These are phyloP conservation scores for Conus ventricosus DNA, from an alignment of 1,140 invertebrate species.

Conservation along the genomic window DNA sequence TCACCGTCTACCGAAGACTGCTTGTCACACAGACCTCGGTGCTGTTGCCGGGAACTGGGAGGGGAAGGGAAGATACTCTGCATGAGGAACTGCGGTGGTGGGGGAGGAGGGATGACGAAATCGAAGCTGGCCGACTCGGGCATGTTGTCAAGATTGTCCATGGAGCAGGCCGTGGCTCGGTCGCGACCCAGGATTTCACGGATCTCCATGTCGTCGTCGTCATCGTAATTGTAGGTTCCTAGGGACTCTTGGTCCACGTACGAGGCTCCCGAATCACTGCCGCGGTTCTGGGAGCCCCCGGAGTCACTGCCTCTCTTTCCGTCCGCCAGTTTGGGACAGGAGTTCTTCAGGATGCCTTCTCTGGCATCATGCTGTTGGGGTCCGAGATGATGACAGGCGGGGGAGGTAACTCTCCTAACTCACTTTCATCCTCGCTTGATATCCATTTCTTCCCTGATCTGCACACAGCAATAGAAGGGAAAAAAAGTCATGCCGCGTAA, in stretches of 20 bases:
- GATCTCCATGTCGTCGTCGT: constrained; percentile 67
- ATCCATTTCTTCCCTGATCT: constrained; percentile 51
- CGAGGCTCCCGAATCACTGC: constrained; percentile 49
- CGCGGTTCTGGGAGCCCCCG: constrained; percentile 28
- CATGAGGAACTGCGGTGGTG: constrained; percentile 52
- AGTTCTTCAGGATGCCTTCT: constrained; percentile 67
- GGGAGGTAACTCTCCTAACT: constrained; percentile 66
- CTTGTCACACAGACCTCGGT: constrained; percentile 32
- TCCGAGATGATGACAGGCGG: constrained; percentile 68
- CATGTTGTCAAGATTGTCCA: constrained; percentile 66
- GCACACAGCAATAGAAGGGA: neutral
- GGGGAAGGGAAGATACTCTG: constrained; percentile 51
- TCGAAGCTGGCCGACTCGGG: constrained; percentile 69
- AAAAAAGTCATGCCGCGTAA: too few relatives aligned
- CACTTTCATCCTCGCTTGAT: constrained; percentile 69
- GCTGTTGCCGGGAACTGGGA: constrained; percentile 50
- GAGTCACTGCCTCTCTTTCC: constrained; percentile 45
- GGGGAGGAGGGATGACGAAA: constrained; percentile 66
- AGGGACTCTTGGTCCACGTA: constrained; percentile 61
- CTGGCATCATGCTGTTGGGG: constrained; percentile 66
- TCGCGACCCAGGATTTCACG: constrained; percentile 64
- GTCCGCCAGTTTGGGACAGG: constrained; percentile 44
- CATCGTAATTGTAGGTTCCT: constrained; percentile 61
- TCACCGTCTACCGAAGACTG: constrained; percentile 15
- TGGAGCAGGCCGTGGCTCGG: constrained; percentile 53